Evolutionary conservation across 2,113 vertebrate genomes (phyloP).

Genomic region (Athene noctua): DNA sequence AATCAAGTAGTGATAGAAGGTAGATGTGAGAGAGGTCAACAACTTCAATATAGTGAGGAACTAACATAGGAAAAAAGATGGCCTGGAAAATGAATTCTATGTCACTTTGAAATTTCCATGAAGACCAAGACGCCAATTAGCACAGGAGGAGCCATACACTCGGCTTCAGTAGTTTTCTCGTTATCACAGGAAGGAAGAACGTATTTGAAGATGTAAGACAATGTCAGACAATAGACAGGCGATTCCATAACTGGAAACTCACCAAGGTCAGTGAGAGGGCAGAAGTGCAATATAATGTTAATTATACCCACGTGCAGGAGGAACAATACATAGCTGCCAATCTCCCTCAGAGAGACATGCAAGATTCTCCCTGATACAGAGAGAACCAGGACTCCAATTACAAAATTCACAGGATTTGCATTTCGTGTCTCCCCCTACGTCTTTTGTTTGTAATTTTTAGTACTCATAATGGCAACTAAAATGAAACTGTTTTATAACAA

Average conservation of each 20-base stretch:
- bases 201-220: slow-evolving; percentile 36
- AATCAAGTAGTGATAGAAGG: neutral
- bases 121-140: neutral
- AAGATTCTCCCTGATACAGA: neutral
- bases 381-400: neutral
- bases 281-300: neutral
- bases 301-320: slow-evolving; percentile 47
- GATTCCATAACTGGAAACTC: slow-evolving; percentile 29
- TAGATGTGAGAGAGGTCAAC: neutral
- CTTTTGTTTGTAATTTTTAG: neutral
- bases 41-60: neutral
- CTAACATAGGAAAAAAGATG: neutral
- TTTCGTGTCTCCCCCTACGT: neutral
- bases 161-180: neutral
- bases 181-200: slow-evolving; percentile 47
- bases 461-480: neutral
- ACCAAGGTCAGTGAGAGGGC: slow-evolving; percentile 36
- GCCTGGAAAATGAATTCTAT: neutral
- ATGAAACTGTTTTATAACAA: neutral
- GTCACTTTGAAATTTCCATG: neutral
- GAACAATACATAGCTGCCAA: neutral
- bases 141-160: neutral
- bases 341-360: neutral
- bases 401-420: neutral
- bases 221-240: slow-evolving; percentile 29